Evolutionary conservation across 2,888 invertebrate species (phyloP), one percentile per base, ranked within the genome.

Genomic region (Globia sparganii): DNA sequence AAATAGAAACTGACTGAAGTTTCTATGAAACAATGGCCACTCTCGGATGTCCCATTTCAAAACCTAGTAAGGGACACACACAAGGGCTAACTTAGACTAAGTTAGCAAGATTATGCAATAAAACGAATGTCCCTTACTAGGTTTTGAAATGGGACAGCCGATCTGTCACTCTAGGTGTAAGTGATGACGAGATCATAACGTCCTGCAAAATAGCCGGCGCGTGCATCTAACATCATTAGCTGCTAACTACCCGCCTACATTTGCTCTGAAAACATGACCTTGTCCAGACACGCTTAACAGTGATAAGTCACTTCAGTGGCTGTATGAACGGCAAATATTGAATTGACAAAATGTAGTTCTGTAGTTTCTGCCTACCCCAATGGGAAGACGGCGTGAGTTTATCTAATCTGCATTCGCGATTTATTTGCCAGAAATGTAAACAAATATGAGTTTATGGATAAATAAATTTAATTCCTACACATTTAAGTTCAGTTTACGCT

Each of bases 141-240:
- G n/a, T n/a, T n/a, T n/a, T n/a, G n/a, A n/a, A n/a, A n/a, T n/a
- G n/a, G n/a, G n/a, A n/a, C n/a, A n/a, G n/a, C n/a, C n/a, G n/a
- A n/a, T n/a, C 46, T 59, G 58, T 81, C 49, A 28, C 46, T 77
- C 46, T 34, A 40, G n/a, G 8, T 56, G 70, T 68, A 58, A 72
- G 58, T 40, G 49, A 65, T 65, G 77, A 46, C 80, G 56, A 58
- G 28, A 34, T 74, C 65, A 8, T 53, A 59, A 74, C 25, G n/a
- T 49, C 49, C 49, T 28, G 56, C 31, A 25, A 43, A 62, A 62
- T 77, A 25, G 28, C 34, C 31, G 13, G 75, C 75, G 75, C 53
- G 65, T 81, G 78, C 34, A 58, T n/a, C 58, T 65, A n/a, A n/a
- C n/a, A 75, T 78, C 75, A 53, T 81, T 66, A 75, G 0, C 34